Conservation (phyloP, 2,888 invertebrate species). For the Apamea crenata region DNA sequence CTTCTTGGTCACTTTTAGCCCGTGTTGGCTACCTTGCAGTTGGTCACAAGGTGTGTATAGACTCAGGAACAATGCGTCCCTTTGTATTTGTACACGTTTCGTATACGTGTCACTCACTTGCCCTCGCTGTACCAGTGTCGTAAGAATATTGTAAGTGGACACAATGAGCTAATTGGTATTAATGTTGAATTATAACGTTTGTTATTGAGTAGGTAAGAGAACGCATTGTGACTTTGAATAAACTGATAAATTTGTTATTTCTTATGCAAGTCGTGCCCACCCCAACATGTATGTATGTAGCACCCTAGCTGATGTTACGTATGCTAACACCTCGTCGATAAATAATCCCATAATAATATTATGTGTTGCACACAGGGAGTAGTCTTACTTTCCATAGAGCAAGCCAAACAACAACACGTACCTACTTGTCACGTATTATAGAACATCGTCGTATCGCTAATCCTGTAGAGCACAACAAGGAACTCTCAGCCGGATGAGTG, state of each 20-base stretch:
- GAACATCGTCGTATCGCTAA: background rate
- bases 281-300: background rate
- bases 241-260: background rate
- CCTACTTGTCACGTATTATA: background rate
- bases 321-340: background rate
- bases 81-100: background rate
- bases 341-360: background rate
- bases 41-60: background rate
- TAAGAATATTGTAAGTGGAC: background rate
- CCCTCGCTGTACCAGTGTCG: background rate
- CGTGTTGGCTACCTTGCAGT: background rate
- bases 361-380: background rate
- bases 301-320: background rate
- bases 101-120: background rate
- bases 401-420: background rate
- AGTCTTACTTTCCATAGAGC: background rate
- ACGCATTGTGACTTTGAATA: background rate
- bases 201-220: background rate
- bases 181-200: background rate
- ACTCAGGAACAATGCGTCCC: background rate
- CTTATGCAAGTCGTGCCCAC: background rate
- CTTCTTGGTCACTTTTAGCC: background rate
- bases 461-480: background rate
- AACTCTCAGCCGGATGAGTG: constrained; percentile 15
- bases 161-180: background rate